A percentile compares a stretch with the other conserved stretches of the same genome.
Conservation (phyloP, 1,140 invertebrate species). For the Hestina assimilis region DNA sequence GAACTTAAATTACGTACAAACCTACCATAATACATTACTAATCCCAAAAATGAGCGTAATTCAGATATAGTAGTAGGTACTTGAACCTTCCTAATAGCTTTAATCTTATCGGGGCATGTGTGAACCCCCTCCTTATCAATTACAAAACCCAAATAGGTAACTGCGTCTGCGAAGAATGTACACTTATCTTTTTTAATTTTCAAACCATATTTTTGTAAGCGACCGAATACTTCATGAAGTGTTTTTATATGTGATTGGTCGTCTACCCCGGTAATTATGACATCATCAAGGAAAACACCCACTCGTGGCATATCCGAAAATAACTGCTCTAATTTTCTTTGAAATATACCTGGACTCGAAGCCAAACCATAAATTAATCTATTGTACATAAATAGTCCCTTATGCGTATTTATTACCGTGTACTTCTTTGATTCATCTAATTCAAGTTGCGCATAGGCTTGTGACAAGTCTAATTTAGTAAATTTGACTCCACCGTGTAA, state of each 20-base stretch:
- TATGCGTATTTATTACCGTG: conserved; percentile 43
- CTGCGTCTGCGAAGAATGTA: conserved; percentile 16
- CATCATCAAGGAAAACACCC: conserved; percentile 37
- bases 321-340: conserved; percentile 24
- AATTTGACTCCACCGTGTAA: conserved; percentile 43
- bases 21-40: conserved; percentile 26
- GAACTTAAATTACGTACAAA: conserved; percentile 25
- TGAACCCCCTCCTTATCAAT: conserved; percentile 13
- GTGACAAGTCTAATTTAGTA: conserved; percentile 55
- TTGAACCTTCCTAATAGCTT: conserved; percentile 14
- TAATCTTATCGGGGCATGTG: conserved; percentile 19
- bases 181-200: conserved; percentile 28
- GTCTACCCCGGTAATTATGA: conserved; percentile 29
- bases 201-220: conserved; percentile 24
- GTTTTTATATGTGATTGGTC: conserved; percentile 10
- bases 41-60: conserved; percentile 20
- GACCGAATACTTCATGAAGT: conserved; percentile 26
- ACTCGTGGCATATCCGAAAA: conserved; percentile 30
- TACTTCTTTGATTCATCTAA: conserved; percentile 40
- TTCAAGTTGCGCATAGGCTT: conserved; percentile 58
- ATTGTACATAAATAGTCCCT: conserved; percentile 41
- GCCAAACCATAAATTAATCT: conserved; percentile 35
- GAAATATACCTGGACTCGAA: conserved; percentile 39
- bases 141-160: conserved; percentile 25
- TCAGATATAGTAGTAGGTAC: conserved; percentile 16